Conservation (phyloP, 2,888 invertebrate genomes). For the Alloplasta piceator region DNA sequence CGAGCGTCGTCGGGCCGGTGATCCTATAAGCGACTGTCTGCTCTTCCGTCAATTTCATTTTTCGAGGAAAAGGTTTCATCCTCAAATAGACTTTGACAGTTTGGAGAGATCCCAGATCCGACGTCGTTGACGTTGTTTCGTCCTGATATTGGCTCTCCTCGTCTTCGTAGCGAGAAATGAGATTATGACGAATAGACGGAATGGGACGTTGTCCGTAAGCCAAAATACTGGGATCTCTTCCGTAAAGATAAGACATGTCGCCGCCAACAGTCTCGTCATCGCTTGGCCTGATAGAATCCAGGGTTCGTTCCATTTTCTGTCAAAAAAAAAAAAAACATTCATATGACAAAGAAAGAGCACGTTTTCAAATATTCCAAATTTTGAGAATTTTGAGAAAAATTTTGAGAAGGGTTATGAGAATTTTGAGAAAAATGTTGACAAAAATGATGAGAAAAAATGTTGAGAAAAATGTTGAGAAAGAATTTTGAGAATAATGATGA, state of each 20-base stretch:
- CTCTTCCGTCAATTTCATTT: slow-evolving; percentile 70
- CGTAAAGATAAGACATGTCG: slow-evolving; percentile 78
- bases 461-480: background rate
- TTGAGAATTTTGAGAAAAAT: background rate
- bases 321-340: background rate
- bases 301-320: slow-evolving; percentile 71
- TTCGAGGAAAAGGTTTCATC: slow-evolving; percentile 84
- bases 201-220: slow-evolving; percentile 76
- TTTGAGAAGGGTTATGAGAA: background rate
- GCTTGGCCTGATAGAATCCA: slow-evolving; percentile 72
- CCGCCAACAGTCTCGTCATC: slow-evolving; percentile 36
- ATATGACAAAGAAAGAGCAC: background rate
- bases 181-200: slow-evolving; percentile 73
- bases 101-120: slow-evolving; percentile 63
- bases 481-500: background rate
- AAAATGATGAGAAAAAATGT: background rate
- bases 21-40: slow-evolving; percentile 83
- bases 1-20: slow-evolving; percentile 83
- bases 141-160: slow-evolving; percentile 65
- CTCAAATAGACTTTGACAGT: slow-evolving; percentile 85
- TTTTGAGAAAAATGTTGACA: too few relatives aligned
- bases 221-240: slow-evolving; percentile 80
- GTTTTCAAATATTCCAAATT: background rate
- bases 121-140: slow-evolving; percentile 48
- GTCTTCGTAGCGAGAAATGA: slow-evolving; percentile 74